phyloP scores from a whole-genome alignment of 37 sponge, comb jelly and placozoan species.

The Cliona cf. orientalis region DNA sequence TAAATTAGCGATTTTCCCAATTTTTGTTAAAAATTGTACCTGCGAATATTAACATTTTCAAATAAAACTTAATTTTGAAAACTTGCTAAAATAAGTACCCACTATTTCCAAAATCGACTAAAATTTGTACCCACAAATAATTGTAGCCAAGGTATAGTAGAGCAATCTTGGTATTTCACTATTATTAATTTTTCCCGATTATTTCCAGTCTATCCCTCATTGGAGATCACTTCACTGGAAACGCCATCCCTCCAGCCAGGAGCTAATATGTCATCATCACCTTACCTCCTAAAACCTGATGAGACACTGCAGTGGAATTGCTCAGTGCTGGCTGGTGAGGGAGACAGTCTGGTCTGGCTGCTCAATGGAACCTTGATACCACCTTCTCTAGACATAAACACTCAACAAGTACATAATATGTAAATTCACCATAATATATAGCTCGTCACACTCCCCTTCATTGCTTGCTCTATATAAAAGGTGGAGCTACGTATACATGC shows the following conservation, averaged over 20 bases:
- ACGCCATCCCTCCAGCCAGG: not conserved
- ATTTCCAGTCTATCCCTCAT: slow-evolving; percentile 1
- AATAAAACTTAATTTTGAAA: too few species aligned
- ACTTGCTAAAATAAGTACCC: too few species aligned
- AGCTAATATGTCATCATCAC: too few species aligned
- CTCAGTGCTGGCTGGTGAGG: slow-evolving; percentile 1
- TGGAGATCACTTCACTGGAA: not conserved
- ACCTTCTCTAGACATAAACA: too few species aligned
- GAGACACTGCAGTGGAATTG: not conserved
- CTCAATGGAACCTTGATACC: slow-evolving; percentile 1
- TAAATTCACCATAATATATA: not conserved
- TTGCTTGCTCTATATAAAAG: too few species aligned
- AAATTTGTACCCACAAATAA: not conserved
- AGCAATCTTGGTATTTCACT: not conserved
- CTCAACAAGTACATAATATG: too few species aligned
- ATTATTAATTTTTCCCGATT: not conserved
- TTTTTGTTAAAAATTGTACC: too few species aligned
- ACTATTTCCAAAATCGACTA: too few species aligned
- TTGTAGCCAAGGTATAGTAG: not conserved
- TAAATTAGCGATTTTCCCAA: too few species aligned
- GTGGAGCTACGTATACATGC: too few species aligned
- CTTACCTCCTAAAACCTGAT: not conserved
- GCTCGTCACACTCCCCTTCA: not conserved
- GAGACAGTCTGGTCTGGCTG: slow-evolving; percentile 30
- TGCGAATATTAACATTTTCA: too few species aligned